A percentile compares a stretch with the other conserved stretches of the same genome.
These are phyloP conservation scores for Pipistrellus kuhlii DNA, from an alignment of 2,797 vertebrate species.

Conservation along the genomic window DNA sequence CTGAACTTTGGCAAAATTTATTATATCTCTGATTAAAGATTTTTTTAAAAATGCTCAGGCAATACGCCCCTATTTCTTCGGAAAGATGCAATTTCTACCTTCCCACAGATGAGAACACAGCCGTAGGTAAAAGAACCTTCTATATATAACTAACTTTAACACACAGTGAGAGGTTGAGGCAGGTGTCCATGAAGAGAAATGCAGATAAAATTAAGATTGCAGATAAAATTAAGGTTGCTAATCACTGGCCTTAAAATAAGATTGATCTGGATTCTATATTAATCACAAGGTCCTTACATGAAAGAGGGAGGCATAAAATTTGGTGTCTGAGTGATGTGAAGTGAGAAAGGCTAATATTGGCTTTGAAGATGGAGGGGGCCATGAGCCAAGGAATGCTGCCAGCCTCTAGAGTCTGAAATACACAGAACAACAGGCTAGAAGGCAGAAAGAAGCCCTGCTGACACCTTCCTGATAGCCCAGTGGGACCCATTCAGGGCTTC, in stretches of 20 bases:
- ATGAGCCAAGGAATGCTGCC: neutral
- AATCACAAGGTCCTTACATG: neutral
- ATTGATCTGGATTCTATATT: neutral
- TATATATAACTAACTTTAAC: neutral
- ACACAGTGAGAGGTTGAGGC: neutral
- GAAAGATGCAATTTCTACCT: constrained; percentile 16
- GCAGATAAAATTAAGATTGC: neutral
- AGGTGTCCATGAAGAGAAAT: constrained; percentile 40
- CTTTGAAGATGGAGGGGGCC: neutral
- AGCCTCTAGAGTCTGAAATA: neutral
- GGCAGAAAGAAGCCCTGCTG: neutral
- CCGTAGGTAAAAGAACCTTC: neutral
- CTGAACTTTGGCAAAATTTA: constrained; percentile 59
- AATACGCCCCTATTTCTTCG: constrained; percentile 23
- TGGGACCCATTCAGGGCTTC: neutral
- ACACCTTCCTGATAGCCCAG: neutral
- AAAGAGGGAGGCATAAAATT: neutral
- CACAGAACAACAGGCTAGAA: neutral
- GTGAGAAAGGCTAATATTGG: neutral
- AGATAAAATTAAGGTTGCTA: constrained; percentile 4
- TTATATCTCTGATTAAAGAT: constrained; percentile 44
- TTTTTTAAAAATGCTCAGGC: neutral
- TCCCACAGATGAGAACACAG: neutral
- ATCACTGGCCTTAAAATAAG: constrained; percentile 23
- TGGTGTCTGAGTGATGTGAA: neutral